A percentile compares a stretch with the other conserved stretches of the same genome.
Evolutionary conservation across 2,888 invertebrate species (phyloP).

Genomic region (Spilosoma lubricipeda): DNA sequence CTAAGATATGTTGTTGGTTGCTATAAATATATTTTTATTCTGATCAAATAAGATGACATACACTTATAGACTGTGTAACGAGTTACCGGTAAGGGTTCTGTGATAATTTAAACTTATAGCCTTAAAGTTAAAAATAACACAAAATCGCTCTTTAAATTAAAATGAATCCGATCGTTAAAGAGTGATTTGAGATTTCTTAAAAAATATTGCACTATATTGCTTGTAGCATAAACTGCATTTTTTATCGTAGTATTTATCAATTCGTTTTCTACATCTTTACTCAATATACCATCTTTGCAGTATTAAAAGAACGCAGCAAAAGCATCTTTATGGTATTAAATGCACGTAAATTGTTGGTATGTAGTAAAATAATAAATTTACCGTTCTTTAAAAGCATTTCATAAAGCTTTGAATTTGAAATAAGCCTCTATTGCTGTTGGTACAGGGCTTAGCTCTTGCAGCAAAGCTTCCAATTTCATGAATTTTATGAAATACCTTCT

Average conservation of each 20-base stretch:
- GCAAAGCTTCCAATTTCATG: slow-evolving; percentile 31
- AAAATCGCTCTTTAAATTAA: too few species aligned
- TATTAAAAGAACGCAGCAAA: too few species aligned
- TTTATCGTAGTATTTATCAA: neutral
- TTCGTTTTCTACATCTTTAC: too few species aligned
- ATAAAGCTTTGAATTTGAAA: slow-evolving; percentile 64
- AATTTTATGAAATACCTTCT: slow-evolving; percentile 31
- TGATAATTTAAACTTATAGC: too few species aligned
- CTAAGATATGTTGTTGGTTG: neutral
- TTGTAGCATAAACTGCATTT: neutral
- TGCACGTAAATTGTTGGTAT: slow-evolving; percentile 13
- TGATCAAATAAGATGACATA: neutral
- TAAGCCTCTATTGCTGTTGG: slow-evolving; percentile 62
- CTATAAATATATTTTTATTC: neutral
- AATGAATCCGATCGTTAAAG: too few species aligned
- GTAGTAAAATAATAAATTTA: slow-evolving; percentile 55
- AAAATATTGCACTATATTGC: neutral
- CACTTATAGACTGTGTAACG: neutral
- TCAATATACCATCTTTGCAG: neutral
- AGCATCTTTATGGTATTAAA: neutral
- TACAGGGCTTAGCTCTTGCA: slow-evolving; percentile 35
- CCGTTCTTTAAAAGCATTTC: slow-evolving; percentile 58
- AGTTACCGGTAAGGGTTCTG: neutral
- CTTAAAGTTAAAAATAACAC: too few species aligned
- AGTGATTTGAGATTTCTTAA: neutral